Conservation (phyloP, 2,888 invertebrate genomes). For the Augiades crinisus region DNA sequence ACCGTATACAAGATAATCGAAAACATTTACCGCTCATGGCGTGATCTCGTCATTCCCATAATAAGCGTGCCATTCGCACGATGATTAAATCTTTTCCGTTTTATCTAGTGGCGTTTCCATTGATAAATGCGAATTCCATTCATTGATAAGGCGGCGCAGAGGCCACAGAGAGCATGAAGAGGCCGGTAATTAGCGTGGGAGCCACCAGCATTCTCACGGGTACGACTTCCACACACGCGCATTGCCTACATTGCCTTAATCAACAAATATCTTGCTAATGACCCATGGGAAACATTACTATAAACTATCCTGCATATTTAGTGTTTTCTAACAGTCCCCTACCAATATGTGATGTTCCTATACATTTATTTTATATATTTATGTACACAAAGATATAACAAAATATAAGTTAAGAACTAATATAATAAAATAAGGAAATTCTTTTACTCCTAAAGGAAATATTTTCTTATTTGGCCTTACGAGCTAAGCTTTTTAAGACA, state of each 20-base stretch:
- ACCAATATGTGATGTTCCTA: no score
- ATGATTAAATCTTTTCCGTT: constrained; percentile 21
- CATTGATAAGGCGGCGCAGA: constrained; percentile 55
- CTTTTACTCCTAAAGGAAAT: no score
- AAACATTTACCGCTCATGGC: neutral
- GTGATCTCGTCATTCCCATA: constrained; percentile 25
- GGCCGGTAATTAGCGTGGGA: constrained; percentile 70
- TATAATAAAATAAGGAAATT: no score
- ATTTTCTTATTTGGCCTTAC: no score
- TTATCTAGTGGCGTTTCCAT: constrained; percentile 43
- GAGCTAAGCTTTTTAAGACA: no score
- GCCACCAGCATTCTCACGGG: constrained; percentile 60
- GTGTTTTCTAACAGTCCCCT: no score
- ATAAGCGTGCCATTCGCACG: constrained; percentile 22
- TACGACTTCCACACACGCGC: constrained; percentile 39
- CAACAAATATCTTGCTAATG: no score
- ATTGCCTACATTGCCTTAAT: constrained; percentile 58
- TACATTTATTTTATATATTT: no score
- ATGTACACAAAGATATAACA: no score
- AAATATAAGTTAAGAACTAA: no score
- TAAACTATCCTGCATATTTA: no score
- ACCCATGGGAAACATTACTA: no score
- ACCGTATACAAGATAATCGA: neutral
- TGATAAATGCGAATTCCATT: constrained; percentile 58
- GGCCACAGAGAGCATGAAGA: constrained; percentile 55